phyloP scores from a whole-genome alignment of 2,888 invertebrate species.

The Epirrhoe alternata region DNA sequence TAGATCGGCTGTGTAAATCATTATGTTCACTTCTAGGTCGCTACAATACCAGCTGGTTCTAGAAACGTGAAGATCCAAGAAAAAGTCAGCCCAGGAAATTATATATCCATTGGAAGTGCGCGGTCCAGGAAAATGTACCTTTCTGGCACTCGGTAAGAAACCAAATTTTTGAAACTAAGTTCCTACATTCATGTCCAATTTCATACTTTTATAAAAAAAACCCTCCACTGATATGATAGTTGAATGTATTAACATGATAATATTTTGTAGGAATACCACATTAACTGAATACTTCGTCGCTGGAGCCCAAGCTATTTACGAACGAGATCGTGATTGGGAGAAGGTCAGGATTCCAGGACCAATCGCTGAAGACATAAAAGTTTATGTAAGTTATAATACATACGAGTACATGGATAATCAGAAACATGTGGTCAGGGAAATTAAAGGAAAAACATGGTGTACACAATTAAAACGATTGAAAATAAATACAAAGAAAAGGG shows the following conservation, averaged over 20 bases:
- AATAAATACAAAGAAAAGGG: no score
- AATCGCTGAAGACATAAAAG: constrained; percentile 90
- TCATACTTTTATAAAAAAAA: no score
- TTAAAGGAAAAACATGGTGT: no score
- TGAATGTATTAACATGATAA: neutral
- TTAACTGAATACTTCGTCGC: constrained; percentile 93
- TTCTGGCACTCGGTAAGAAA: constrained; percentile 89
- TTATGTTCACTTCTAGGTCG: constrained; percentile 77
- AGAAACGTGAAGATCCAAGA: constrained; percentile 92
- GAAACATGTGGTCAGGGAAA: no score
- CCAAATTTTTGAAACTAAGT: neutral
- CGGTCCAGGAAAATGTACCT: constrained; percentile 89
- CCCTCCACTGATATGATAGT: no score
- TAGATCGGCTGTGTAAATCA: neutral
- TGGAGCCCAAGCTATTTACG: constrained; percentile 91
- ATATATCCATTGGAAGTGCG: constrained; percentile 90
- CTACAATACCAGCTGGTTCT: constrained; percentile 91
- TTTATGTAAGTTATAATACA: constrained; percentile 87
- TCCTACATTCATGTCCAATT: no score
- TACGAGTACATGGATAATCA: no score
- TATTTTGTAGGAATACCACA: constrained; percentile 84
- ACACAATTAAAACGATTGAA: no score
- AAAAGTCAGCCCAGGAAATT: constrained; percentile 90
- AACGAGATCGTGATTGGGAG: constrained; percentile 91
- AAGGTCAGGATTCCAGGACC: constrained; percentile 93